These are phyloP conservation scores for Bruchidius siliquastri DNA, from an alignment of 2,888 invertebrate species.

Conservation along the genomic window DNA sequence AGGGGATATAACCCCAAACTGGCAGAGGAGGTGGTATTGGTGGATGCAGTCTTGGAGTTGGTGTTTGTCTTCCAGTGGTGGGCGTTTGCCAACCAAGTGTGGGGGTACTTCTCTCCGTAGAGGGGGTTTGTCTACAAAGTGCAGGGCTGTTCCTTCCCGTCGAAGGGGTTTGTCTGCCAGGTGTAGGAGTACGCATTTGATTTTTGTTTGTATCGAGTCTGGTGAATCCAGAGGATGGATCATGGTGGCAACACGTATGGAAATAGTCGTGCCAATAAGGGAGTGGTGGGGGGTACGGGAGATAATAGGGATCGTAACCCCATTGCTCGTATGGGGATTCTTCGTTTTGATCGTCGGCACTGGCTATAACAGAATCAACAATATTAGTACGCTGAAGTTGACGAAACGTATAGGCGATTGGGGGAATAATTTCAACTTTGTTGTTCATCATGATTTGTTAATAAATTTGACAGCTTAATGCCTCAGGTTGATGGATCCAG, in stretches of 20 bases:
- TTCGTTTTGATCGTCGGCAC: constrained; percentile 39
- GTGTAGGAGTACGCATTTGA: constrained; percentile 20
- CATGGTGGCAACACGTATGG: constrained; percentile 28
- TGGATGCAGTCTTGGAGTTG: constrained; percentile 19
- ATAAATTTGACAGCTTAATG: too few species aligned
- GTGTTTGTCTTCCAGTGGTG: constrained; percentile 2
- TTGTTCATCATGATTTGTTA: not conserved
- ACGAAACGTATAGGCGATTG: not conserved
- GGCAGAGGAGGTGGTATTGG: constrained; percentile 35
- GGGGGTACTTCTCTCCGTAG: not conserved
- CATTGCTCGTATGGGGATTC: constrained; percentile 35
- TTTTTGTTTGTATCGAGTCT: constrained; percentile 11
- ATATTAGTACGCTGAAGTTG: not conserved
- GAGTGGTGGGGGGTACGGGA: constrained; percentile 33
- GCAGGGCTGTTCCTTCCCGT: not conserved
- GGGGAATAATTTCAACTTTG: not conserved
- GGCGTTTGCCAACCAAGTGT: not conserved
- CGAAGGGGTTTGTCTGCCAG: constrained; percentile 12
- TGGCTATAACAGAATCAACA: constrained; percentile 42
- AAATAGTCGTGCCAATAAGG: constrained; percentile 35
- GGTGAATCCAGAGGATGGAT: constrained; percentile 18
- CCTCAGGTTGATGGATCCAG: too few species aligned
- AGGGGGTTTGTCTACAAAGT: not conserved
- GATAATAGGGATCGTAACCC: constrained; percentile 34
- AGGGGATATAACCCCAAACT: constrained; percentile 35